phyloP scores from a whole-genome alignment of 2,888 invertebrate genomes.

The Lycocerus yunnanus region DNA sequence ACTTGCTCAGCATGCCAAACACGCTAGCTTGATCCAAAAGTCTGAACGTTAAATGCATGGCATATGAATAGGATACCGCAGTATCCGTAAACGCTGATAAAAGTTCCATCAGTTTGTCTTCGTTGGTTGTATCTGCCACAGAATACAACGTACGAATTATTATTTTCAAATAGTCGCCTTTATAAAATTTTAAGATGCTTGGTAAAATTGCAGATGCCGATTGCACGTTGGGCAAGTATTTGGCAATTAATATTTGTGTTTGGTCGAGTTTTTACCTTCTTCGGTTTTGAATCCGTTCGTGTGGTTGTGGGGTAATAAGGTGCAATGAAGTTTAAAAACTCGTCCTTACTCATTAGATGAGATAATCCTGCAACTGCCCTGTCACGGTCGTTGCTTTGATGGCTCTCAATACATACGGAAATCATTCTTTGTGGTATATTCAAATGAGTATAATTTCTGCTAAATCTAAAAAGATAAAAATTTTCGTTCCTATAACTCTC shows the following conservation, averaged over 20 bases:
- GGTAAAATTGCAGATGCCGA: conserved; percentile 5
- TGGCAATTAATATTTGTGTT: neutral
- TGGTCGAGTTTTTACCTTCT: neutral
- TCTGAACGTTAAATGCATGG: conserved; percentile 15
- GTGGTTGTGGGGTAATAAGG: neutral
- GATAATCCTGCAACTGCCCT: conserved; percentile 1
- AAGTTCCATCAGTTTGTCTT: conserved; percentile 11
- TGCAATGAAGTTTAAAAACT: neutral
- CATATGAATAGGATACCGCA: conserved; percentile 20
- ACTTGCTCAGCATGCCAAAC: neutral
- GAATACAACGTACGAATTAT: conserved; percentile 13
- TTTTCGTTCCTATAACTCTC: neutral
- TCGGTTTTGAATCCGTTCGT: neutral
- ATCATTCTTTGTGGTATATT: neutral
- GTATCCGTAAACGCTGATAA: conserved; percentile 6
- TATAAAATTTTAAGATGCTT: conserved; percentile 16
- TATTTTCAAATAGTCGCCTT: conserved; percentile 18
- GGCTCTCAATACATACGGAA: neutral
- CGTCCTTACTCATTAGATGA: neutral
- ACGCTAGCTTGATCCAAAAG: neutral
- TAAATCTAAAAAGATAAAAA: neutral
- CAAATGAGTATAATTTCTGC: neutral
- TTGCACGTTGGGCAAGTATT: conserved; percentile 9
- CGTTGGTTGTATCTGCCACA: conserved; percentile 8
- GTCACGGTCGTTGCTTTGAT: neutral